Percentiles rank a stretch among this genome's conserved stretches.
Evolutionary conservation across 1,140 invertebrate genomes (phyloP).

Genomic region (Drosophila tristis): DNA sequence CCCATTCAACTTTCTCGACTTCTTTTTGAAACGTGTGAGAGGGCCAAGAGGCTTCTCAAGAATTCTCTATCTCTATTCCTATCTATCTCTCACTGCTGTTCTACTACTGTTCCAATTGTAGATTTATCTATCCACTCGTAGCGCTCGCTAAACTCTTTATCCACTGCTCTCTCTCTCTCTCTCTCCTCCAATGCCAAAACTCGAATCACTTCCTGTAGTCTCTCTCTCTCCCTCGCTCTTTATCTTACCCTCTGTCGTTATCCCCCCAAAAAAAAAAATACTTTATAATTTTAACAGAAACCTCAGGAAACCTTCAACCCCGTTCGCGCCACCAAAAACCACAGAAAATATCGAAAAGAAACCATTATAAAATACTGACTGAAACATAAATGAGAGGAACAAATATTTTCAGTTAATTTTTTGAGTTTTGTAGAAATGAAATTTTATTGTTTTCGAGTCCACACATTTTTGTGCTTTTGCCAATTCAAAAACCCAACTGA

Average conservation of each 20-base stretch:
- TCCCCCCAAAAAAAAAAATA: too few species aligned
- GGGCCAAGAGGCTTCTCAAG: constrained; percentile 8
- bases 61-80: constrained; percentile 3
- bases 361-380: too few species aligned
- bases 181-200: constrained; percentile 11
- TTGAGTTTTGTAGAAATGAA: constrained; percentile 8
- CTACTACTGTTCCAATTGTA: constrained; percentile 37
- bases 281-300: too few species aligned
- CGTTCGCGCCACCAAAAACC: too few species aligned
- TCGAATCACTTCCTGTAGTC: constrained; percentile 34
- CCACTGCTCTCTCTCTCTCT: constrained; percentile 40
- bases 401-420: constrained; percentile 17
- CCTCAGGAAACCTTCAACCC: too few species aligned
- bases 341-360: too few species aligned
- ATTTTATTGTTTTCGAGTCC: constrained; percentile 17
- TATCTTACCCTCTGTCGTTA: too few species aligned
- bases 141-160: constrained; percentile 42
- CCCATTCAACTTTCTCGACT: constrained; percentile 21
- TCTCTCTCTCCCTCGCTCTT: too few species aligned
- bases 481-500: constrained; percentile 50
- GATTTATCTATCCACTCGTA: constrained; percentile 56
- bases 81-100: constrained; percentile 12
- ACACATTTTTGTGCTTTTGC: neutral
- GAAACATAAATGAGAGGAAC: neutral
- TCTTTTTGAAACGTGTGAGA: constrained; percentile 23